These are phyloP conservation scores for Amphiprion clarkii DNA, from an alignment of 2,797 vertebrate genomes.

Conservation along the genomic window DNA sequence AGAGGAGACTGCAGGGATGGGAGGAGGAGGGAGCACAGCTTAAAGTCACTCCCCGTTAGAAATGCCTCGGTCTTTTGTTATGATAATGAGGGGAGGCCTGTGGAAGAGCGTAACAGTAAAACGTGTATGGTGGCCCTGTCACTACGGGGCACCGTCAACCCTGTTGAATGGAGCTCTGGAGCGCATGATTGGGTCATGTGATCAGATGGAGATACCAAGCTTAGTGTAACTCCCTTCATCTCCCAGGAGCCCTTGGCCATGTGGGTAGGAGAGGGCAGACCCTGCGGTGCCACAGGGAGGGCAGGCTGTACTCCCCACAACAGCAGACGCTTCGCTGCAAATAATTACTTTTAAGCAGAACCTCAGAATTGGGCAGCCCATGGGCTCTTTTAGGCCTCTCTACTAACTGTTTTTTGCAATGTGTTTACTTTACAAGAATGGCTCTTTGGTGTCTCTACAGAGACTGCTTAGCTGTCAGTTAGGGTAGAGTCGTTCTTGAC, in stretches of 20 bases:
- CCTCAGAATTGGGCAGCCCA: conserved; percentile 15
- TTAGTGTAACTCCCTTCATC: conserved; percentile 73
- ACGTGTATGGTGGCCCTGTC: conserved; percentile 71
- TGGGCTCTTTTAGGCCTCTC: conserved; percentile 15
- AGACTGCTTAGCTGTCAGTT: conserved; percentile 13
- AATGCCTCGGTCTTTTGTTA: conserved; percentile 80
- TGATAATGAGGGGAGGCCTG: conserved; percentile 79
- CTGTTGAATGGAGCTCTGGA: conserved; percentile 71
- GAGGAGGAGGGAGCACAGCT: conserved; percentile 36
- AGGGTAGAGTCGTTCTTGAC: conserved; percentile 12
- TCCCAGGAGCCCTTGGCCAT: conserved; percentile 76
- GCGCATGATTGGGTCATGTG: conserved; percentile 80
- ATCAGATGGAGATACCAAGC: conserved; percentile 69
- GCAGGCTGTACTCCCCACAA: conserved; percentile 48
- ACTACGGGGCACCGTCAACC: conserved; percentile 64
- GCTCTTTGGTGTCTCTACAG: conserved; percentile 21
- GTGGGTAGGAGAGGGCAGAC: conserved; percentile 75
- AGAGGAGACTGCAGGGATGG: conserved; percentile 36
- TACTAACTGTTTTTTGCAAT: conserved; percentile 10
- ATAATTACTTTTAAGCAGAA: conserved; percentile 48
- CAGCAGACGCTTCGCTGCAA: conserved; percentile 48
- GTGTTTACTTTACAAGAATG: conserved; percentile 33
- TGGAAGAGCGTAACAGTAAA: conserved; percentile 78
- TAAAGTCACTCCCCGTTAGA: conserved; percentile 76
- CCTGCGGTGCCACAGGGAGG: conserved; percentile 63